These are phyloP conservation scores for Selene dorsalis DNA, from an alignment of 2,797 vertebrate species.

Conservation along the genomic window DNA sequence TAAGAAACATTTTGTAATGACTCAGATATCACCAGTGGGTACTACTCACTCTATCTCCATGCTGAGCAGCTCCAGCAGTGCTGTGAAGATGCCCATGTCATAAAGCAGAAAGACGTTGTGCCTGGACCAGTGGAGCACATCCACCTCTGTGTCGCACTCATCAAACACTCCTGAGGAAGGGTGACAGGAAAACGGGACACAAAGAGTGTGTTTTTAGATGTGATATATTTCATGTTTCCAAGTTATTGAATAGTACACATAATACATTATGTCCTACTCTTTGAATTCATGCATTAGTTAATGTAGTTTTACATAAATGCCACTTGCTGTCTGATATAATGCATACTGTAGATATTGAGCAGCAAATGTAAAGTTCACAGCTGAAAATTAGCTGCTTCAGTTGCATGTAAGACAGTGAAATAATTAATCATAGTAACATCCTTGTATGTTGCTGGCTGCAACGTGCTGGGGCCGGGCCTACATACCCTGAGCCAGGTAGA, in stretches of 20 bases:
- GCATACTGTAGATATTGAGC: not conserved
- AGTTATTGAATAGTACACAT: not conserved
- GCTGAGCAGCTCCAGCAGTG: slow-evolving; percentile 95
- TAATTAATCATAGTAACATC: too few species aligned
- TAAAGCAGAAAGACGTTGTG: slow-evolving; percentile 96
- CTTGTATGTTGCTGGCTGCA: not conserved
- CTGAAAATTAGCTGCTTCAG: not conserved
- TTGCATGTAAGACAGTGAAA: too few species aligned
- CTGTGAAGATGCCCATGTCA: slow-evolving; percentile 94
- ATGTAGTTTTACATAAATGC: not conserved
- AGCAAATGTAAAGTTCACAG: not conserved
- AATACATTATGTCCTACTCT: not conserved
- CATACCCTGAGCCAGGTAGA: slow-evolving; percentile 96
- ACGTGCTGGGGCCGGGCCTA: not conserved
- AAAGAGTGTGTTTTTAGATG: not conserved
- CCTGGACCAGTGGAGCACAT: slow-evolving; percentile 93
- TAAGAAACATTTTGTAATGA: not conserved
- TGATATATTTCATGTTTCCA: not conserved
- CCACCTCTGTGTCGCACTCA: slow-evolving; percentile 91
- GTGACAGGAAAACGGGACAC: not conserved
- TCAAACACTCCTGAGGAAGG: slow-evolving; percentile 89
- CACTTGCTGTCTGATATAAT: not conserved
- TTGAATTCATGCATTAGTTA: not conserved
- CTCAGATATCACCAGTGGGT: not conserved
- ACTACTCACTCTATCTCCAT: slow-evolving; percentile 97